Evolutionary conservation across 1,140 invertebrate species (phyloP).

Genomic region (Pectinophora gossypiella): DNA sequence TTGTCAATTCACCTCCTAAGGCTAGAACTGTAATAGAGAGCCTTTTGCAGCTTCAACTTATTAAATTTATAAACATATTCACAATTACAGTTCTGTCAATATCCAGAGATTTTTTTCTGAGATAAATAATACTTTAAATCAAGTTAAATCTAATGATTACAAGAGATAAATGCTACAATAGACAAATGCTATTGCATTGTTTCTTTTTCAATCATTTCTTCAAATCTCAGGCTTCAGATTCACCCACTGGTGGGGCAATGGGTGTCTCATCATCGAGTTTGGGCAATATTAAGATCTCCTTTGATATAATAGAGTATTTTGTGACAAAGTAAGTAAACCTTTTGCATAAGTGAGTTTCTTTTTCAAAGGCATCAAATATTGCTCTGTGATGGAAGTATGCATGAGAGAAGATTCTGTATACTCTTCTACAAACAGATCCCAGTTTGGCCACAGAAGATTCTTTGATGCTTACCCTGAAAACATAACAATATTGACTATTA

Average conservation of each 20-base stretch:
- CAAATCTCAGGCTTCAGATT: conserved; percentile 80
- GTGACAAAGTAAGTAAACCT: conserved; percentile 98
- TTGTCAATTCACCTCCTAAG: too few relatives aligned
- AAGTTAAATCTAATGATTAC: conserved; percentile 7
- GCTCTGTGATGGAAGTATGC: conserved; percentile 98
- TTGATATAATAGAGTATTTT: conserved; percentile 98
- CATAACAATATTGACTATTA: conserved; percentile 8
- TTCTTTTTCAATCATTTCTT: not conserved
- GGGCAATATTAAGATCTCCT: conserved; percentile 98
- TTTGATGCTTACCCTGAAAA: conserved; percentile 96
- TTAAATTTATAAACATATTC: too few relatives aligned
- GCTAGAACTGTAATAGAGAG: too few relatives aligned
- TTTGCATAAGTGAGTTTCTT: conserved; percentile 95
- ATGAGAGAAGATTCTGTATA: conserved; percentile 99
- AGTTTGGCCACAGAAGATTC: conserved; percentile 98
- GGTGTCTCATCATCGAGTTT: conserved; percentile 86
- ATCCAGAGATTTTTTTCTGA: too few relatives aligned
- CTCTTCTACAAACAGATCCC: conserved; percentile 97
- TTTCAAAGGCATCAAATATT: conserved; percentile 99
- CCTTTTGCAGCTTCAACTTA: too few relatives aligned
- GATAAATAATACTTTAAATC: not conserved
- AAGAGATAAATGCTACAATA: conserved; percentile 10
- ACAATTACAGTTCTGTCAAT: too few relatives aligned
- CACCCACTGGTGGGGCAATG: conserved; percentile 72
- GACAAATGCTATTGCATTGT: not conserved